Evolutionary conservation across 2,888 invertebrate genomes (phyloP).

Genomic region (Eugnorisma glareosa): DNA sequence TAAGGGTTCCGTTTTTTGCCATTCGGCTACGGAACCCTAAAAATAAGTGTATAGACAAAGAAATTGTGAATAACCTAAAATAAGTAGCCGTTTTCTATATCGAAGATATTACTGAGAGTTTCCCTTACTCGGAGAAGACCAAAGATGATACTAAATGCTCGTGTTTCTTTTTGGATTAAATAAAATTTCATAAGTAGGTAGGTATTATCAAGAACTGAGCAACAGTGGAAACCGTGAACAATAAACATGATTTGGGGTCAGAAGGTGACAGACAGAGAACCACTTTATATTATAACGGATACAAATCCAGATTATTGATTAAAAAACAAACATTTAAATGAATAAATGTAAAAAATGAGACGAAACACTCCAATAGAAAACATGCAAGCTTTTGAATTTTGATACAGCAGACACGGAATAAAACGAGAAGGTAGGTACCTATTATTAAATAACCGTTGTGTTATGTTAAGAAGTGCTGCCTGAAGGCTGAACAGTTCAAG

Average conservation of each 20-base stretch:
- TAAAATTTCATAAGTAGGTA: slow-evolving; percentile 4
- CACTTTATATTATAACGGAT: slow-evolving; percentile 19
- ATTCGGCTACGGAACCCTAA: too few species aligned
- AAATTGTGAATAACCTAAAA: too few species aligned
- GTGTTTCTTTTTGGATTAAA: background rate
- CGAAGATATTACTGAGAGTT: background rate
- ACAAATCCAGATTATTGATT: slow-evolving; percentile 17
- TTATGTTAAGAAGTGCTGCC: background rate
- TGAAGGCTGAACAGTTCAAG: background rate
- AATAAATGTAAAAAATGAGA: slow-evolving; percentile 25
- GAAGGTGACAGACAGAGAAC: slow-evolving; percentile 2
- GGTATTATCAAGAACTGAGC: background rate
- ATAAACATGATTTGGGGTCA: slow-evolving; percentile 19
- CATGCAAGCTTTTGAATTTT: slow-evolving; percentile 4
- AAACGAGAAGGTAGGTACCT: background rate
- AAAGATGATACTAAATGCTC: background rate
- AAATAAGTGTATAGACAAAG: too few species aligned
- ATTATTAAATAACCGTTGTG: background rate
- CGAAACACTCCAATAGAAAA: slow-evolving; percentile 11
- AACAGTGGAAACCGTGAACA: slow-evolving; percentile 21
- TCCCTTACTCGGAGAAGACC: background rate
- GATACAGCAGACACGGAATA: background rate
- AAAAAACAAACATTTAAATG: slow-evolving; percentile 15
- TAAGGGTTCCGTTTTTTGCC: too few species aligned
- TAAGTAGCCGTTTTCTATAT: background rate